Evolutionary conservation across 64 coral and sea anemone genomes (phyloP).

Genomic region (Pachyseris speciosa): DNA sequence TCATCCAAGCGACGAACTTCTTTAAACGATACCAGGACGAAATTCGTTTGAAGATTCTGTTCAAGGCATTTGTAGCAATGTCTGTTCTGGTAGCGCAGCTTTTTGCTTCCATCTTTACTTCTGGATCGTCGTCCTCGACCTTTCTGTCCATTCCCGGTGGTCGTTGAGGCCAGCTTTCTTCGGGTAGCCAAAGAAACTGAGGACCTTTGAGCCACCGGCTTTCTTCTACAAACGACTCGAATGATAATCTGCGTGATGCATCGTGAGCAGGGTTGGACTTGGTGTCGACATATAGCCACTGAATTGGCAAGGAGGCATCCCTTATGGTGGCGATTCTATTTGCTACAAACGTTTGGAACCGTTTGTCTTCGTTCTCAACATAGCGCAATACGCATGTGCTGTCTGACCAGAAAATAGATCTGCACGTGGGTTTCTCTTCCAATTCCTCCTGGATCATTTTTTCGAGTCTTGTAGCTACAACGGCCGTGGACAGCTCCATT

Average conservation of each 20-base stretch:
- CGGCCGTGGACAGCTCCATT: too few relatives aligned
- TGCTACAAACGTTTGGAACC: background rate
- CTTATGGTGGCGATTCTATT: background rate
- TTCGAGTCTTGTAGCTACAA: too few relatives aligned
- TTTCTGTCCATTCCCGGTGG: background rate
- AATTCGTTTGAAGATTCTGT: background rate
- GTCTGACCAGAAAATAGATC: too few relatives aligned
- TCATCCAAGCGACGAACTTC: slow-evolving; percentile 32
- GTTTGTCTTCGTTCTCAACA: too few relatives aligned
- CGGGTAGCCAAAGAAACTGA: background rate
- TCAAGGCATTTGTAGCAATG: background rate
- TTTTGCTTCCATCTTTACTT: background rate
- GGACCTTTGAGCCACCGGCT: background rate
- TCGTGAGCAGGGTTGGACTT: background rate
- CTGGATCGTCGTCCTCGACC: slow-evolving; percentile 25
- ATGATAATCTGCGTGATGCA: background rate
- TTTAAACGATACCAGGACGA: slow-evolving; percentile 21
- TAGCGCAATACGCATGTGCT: too few relatives aligned
- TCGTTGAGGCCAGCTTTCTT: background rate
- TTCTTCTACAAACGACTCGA: background rate
- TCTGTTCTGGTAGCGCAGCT: background rate
- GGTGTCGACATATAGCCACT: background rate
- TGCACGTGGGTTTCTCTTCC: too few relatives aligned
- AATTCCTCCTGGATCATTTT: too few relatives aligned
- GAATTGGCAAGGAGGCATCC: background rate